Base-by-base conservation (phyloP, 2,113 vertebrate species). In the Rissa tridactyla region DNA sequence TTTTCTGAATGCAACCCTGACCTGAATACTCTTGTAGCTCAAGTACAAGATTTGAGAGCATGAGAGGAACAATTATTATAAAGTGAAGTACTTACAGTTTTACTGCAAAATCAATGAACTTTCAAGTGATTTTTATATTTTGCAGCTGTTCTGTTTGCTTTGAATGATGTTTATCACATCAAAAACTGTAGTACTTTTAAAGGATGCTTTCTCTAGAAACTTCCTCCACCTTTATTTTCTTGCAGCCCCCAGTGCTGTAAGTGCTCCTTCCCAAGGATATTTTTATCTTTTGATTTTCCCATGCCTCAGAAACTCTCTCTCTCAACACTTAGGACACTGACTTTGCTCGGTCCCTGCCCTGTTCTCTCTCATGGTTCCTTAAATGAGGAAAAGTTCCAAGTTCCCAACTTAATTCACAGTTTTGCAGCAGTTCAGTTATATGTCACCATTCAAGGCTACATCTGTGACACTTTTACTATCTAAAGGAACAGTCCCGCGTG, bases 61-160 rank as follows among this genome's bases (percentile, higher is more conserved):
- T 42, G 92, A 97, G 97, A 97, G 98, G 97, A 98, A 98, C 98
- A 98, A 98, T 98, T 98, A 98, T 96, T 98, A 97, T 95, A 98
- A 98, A 98, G 97, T 98, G 97, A 98, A 98, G 98, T 98, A 97
- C 98, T 98, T 98, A 96, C 97, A 98, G 98, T 98, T 99, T 98
- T 98, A 95, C 97, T 97, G 98, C 97, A 98, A 98, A 99, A 98
- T 98, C 98, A 98, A 98, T 98, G 98, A 98, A 98, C 97, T 98
- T 98, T 98, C 97, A 98, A 98, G 98, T 98, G 98, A 98, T 98
- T 98, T 98, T 98, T 98, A 98, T 98, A 98, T 98, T 97, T 98
- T 97, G 94, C 98, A 98, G 98, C 97, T 98, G 98, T 98, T 98
- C 97, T 93, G 96, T 97, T 97, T 97, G 97, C 96, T 97, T 97